These are phyloP conservation scores for Neomonachus schauinslandi DNA, from an alignment of 2,113 vertebrate species.

Conservation along the genomic window DNA sequence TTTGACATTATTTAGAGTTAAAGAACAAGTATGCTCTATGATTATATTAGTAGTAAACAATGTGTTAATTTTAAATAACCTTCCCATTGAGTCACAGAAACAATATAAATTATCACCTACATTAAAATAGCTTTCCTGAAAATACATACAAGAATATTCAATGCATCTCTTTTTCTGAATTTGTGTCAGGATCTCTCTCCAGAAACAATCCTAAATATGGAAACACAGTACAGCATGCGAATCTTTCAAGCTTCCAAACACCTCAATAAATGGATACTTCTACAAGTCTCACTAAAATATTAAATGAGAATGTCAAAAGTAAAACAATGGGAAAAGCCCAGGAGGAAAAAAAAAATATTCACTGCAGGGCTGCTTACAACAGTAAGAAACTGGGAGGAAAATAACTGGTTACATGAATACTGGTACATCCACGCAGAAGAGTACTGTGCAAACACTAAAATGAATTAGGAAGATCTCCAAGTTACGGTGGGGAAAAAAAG, in stretches of 20 bases:
- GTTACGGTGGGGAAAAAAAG: background rate
- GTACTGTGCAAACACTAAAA: background rate
- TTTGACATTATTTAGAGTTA: background rate
- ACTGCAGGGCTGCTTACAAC: background rate
- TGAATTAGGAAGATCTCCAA: background rate
- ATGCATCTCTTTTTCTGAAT: background rate
- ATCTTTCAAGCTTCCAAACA: background rate
- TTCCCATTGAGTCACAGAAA: constrained; percentile 2
- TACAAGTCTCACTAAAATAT: background rate
- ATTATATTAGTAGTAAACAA: background rate
- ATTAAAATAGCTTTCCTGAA: constrained; percentile 25
- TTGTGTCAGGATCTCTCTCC: background rate
- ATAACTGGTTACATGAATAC: background rate
- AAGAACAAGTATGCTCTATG: background rate
- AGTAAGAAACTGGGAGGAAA: background rate
- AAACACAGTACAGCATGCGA: background rate
- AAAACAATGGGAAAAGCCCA: background rate
- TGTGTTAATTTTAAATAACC: constrained; percentile 5
- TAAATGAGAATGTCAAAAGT: background rate
- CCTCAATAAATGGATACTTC: background rate
- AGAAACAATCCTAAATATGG: background rate
- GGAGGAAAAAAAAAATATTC: background rate
- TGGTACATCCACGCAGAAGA: background rate
- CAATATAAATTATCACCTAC: background rate
- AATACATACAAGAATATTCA: background rate